Conservation (phyloP, 2,888 invertebrate species). For the Cantharis rustica region DNA sequence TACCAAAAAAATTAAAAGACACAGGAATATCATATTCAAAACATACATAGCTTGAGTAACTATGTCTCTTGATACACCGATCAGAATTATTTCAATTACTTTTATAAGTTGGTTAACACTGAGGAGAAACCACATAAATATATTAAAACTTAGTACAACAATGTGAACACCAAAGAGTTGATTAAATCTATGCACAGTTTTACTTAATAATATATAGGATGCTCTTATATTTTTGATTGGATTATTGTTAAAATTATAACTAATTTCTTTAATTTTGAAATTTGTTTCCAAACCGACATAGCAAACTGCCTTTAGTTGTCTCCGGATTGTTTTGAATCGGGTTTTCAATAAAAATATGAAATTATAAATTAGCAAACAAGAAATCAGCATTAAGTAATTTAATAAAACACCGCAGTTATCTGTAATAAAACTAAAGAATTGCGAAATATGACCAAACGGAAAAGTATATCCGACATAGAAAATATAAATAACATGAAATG, state of each 20-base stretch:
- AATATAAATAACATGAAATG: background rate
- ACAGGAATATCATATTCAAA: background rate
- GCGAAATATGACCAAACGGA: background rate
- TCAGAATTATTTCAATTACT: background rate
- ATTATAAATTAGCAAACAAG: background rate
- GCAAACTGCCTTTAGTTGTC: background rate
- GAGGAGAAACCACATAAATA: background rate
- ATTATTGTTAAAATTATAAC: background rate
- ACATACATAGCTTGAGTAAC: background rate
- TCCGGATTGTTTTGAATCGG: background rate
- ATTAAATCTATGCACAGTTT: background rate
- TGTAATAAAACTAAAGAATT: background rate
- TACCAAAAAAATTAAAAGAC: background rate
- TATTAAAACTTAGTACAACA: background rate
- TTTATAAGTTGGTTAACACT: background rate
- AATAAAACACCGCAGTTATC: background rate
- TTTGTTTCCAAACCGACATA: background rate
- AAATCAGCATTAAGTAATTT: background rate
- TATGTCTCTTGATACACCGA: fast-evolving
- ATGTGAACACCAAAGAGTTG: background rate
- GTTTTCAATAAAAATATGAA: background rate
- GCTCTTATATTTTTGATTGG: background rate
- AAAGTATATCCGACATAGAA: background rate
- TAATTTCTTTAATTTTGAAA: background rate
- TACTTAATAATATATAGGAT: background rate